Evolutionary conservation across 2,888 invertebrate genomes (phyloP), one percentile per base, ranked within the genome.

Genomic region (Apoda limacodes): DNA sequence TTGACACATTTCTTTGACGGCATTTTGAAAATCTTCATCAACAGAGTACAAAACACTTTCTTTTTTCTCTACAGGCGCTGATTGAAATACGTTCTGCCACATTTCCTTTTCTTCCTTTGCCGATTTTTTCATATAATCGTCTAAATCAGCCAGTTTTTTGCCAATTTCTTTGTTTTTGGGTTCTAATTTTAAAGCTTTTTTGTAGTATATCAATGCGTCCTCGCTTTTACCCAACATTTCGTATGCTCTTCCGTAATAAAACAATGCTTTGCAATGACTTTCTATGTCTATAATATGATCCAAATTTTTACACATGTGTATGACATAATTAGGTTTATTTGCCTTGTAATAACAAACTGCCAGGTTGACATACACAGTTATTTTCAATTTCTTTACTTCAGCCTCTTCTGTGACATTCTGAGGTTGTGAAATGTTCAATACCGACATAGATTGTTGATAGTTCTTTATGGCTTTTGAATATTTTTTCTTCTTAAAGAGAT

Each of bases 151-250:
- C 7, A 80, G 30, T 0, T 64, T 50, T 27, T 46, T 44, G 0
- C 74, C 78, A 0, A 80, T 74, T 30, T 78, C 80, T 34, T 54
- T 59, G 28, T 80, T 80, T 29, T 59, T 71, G 0, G 78, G 80
- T 28, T 80, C 76, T 1, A 80, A 32, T 50, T 68, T 71, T 2
- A 75, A 36, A 0, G 80, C 74, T 48, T 64, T 74, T 34, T 64
- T 71, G 19, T 67, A 78, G 21, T 61, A 72, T 2, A 40, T 40
- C 0, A 68, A 32, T 0, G 80, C 74, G 2, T 59, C 42, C 0
- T 74, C 70, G 1, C 50, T 43, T 17, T 58, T 69, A 0, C 65
- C 69, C 3, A 70, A 17, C 43, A 60, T 45, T 38, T 74, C 59
- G 13, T 65, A 49, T 0, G 71, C 78, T 20, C 56, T 50, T 0